A percentile compares a stretch with the other conserved stretches of the same genome.
Conservation (phyloP, 2,797 vertebrate species). For the Chloroceryle inda region DNA sequence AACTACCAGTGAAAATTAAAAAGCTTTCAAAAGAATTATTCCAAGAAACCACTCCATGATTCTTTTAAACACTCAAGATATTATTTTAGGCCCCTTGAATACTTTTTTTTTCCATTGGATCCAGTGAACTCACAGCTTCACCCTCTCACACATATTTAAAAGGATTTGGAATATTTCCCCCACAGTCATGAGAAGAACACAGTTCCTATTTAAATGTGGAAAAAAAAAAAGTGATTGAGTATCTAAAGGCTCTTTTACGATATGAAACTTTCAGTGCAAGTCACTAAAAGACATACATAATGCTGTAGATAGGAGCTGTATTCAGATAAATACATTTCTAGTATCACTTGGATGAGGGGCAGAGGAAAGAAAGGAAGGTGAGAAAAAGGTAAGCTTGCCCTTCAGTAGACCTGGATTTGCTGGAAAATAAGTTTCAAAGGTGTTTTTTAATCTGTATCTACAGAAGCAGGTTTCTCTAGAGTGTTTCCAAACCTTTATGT, state of each 20-base stretch:
- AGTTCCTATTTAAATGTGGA: neutral
- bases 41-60: neutral
- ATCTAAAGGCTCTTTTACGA: neutral
- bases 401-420: neutral
- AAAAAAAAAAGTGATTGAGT: neutral
- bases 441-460: slow-evolving; percentile 7
- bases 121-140: neutral
- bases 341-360: neutral
- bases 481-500: slow-evolving; percentile 39
- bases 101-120: neutral
- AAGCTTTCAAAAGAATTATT: neutral
- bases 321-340: neutral
- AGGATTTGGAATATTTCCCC: neutral
- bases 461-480: slow-evolving; percentile 25
- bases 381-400: neutral
- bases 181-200: neutral
- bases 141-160: neutral
- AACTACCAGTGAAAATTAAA: neutral
- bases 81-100: neutral
- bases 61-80: neutral
- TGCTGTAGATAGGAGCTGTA: neutral
- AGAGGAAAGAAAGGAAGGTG: neutral
- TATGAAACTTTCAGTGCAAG: neutral
- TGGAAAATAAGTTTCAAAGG: neutral
- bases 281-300: neutral